Evolutionary conservation across 2,888 invertebrate genomes (phyloP), one percentile per base, ranked within the genome.

Genomic region (Imbricaverruca yamaguchii): DNA sequence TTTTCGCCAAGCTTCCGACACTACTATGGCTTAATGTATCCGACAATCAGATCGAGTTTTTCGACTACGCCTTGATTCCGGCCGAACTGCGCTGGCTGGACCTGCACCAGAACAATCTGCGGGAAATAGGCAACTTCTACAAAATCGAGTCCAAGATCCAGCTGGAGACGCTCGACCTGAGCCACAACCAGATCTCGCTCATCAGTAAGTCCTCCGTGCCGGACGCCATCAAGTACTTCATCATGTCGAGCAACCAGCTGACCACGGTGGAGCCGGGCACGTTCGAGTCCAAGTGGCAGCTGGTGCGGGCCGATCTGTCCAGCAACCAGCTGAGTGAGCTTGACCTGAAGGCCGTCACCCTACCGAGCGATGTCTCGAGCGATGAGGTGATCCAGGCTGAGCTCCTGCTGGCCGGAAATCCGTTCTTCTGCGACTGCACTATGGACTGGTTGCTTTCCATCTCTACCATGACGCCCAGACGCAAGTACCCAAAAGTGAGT

Each of bases 381-480:
- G 81, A 74, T 55, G 21, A 55, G 18, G 53, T n/a, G 21, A 9
- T 21, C 10, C 89, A 95, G 84, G 95, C 96, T 21, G 94, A 95
- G 88, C 95, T 97, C 89, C 95, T 94, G 88, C 94, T 97, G 83
- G 95, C 94, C 65, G 95, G 94, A 81, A 97, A 97, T 90, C 97
- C 96, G 65, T 95, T 96, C 87, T 92, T 94, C 86, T 97, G 97
- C 87, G 95, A 96, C 87, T 97, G 97, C 89, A 94, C 94, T 85
- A 95, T 96, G 91, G 96, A 96, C 87, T 97, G 97, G 97, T 88
- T 97, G 86, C 95, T 96, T 87, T 90, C 95, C 85, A 94, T 96
- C 87, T 95, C 96, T 87, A 92, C 93, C 87, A 89, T 93, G 85
- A 92, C 93, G 85, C 92, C 93, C 85, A 90, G 95, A 81, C 90